phyloP scores from a whole-genome alignment of 2,888 invertebrate genomes.

The Drosophila anomalata region DNA sequence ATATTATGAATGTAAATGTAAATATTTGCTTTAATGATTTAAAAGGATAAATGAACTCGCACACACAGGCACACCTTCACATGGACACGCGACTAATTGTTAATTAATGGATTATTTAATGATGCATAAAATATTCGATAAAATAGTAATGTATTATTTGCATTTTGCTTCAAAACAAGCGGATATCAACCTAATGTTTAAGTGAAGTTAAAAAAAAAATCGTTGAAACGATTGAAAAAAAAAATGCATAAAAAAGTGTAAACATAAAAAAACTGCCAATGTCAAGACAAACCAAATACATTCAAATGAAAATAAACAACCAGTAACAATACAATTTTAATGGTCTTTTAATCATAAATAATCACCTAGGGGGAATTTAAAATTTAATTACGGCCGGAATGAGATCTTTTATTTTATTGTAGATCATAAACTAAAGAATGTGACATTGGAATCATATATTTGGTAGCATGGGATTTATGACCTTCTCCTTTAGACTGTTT shows the following conservation, averaged over 20 bases:
- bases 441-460: not conserved
- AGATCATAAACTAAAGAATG: not conserved
- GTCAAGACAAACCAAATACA: constrained; percentile 40
- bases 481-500: no score
- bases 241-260: constrained; percentile 18
- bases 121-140: constrained; percentile 71
- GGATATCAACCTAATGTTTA: constrained; percentile 67
- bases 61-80: constrained; percentile 32
- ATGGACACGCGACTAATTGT: constrained; percentile 57
- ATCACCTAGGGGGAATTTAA: not conserved
- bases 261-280: constrained; percentile 36
- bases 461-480: no score
- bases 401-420: not conserved
- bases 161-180: constrained; percentile 52
- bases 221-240: constrained; percentile 32
- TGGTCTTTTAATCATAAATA: not conserved
- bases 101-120: constrained; percentile 75
- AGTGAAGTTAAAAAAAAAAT: constrained; percentile 45
- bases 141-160: constrained; percentile 62
- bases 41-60: constrained; percentile 51
- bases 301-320: constrained; percentile 36
- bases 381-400: not conserved
- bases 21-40: constrained; percentile 66
- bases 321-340: constrained; percentile 25
- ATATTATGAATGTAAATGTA: constrained; percentile 48